phyloP scores from a whole-genome alignment of 2,113 vertebrate genomes.

The Vulpes lagopus region DNA sequence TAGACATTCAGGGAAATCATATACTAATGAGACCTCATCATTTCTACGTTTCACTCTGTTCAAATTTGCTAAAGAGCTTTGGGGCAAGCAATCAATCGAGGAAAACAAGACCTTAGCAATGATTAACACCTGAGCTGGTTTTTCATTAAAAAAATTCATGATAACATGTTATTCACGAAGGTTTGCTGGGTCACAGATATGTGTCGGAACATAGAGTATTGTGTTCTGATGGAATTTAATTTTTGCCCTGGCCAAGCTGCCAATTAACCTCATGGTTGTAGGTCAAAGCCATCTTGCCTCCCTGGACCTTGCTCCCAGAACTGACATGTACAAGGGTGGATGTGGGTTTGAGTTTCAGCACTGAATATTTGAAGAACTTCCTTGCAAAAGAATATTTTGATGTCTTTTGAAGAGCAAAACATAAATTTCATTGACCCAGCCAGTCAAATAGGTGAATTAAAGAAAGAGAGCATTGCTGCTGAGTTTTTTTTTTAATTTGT shows the following conservation, averaged over 20 bases:
- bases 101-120: conserved; percentile 8
- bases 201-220: background rate
- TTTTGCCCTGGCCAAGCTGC: background rate
- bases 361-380: background rate
- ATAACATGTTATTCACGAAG: background rate
- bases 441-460: background rate
- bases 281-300: background rate
- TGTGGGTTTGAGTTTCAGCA: background rate
- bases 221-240: background rate
- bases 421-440: background rate
- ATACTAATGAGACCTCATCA: background rate
- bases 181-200: background rate
- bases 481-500: background rate
- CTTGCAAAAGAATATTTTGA: background rate
- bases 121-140: background rate
- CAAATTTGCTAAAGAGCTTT: conserved; percentile 13
- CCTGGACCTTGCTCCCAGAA: background rate
- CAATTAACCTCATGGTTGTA: background rate
- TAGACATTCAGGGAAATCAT: background rate
- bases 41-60: background rate
- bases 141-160: background rate
- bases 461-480: background rate
- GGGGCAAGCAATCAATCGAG: background rate
- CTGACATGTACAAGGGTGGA: no score
- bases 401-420: background rate